Evolutionary conservation across 1,140 invertebrate genomes (phyloP).

Genomic region (Trichonephila inaurata): DNA sequence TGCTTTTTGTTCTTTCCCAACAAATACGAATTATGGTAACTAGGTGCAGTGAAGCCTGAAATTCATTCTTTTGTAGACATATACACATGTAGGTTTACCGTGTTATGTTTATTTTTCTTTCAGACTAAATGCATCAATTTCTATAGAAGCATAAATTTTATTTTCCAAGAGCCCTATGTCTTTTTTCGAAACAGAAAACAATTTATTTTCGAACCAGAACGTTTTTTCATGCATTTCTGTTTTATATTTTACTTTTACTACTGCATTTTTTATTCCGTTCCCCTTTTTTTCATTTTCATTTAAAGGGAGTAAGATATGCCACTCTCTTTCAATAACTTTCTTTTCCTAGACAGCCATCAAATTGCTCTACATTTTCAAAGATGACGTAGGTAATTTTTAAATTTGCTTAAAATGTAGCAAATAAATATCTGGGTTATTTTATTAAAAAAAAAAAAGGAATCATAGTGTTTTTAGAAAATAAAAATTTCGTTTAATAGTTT

Average conservation of each 20-base stretch:
- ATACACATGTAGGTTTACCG: background rate
- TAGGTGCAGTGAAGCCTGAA: background rate
- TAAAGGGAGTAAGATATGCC: background rate
- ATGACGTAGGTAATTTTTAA: too few relatives aligned
- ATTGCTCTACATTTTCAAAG: too few relatives aligned
- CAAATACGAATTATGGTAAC: background rate
- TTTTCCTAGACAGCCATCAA: background rate
- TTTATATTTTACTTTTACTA: background rate
- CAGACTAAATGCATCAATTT: constrained; percentile 14
- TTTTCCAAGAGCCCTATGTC: background rate
- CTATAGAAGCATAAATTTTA: constrained; percentile 29
- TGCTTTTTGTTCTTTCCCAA: background rate
- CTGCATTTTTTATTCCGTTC: background rate
- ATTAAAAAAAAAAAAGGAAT: too few relatives aligned
- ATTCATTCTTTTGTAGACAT: constrained; percentile 4
- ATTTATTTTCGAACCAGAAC: background rate
- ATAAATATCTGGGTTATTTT: too few relatives aligned
- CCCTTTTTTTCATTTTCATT: background rate
- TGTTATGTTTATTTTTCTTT: constrained; percentile 26
- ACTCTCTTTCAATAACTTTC: background rate
- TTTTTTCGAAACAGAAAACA: background rate
- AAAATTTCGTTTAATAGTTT: too few relatives aligned
- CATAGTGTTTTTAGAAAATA: too few relatives aligned
- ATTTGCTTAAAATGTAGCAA: too few relatives aligned
- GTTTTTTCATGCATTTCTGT: too few relatives aligned